These are phyloP conservation scores for Selenia dentaria DNA, from an alignment of 2,888 invertebrate species.

Conservation along the genomic window DNA sequence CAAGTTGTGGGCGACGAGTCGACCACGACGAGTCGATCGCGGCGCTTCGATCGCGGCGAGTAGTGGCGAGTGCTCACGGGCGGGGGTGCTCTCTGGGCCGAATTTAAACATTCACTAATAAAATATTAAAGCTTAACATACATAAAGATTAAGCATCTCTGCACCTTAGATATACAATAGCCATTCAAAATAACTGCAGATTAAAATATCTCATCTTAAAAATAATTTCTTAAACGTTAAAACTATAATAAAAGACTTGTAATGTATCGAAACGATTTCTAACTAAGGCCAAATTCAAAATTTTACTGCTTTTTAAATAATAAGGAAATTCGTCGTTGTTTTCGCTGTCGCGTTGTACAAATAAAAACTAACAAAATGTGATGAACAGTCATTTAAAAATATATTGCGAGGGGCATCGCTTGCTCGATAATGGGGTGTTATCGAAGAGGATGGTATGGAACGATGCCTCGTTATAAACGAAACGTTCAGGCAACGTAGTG, in stretches of 20 bases:
- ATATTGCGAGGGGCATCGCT: conserved; percentile 59
- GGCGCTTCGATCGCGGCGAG: neutral
- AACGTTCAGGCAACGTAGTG: conserved; percentile 71
- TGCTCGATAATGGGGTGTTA: conserved; percentile 40
- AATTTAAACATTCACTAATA: conserved; percentile 84
- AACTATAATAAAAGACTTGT: conserved; percentile 77
- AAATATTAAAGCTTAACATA: conserved; percentile 85
- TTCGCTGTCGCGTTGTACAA: conserved; percentile 67
- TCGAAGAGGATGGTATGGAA: conserved; percentile 43
- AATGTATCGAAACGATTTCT: conserved; percentile 64
- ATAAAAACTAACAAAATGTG: conserved; percentile 54
- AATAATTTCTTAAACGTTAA: conserved; percentile 80
- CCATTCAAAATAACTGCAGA: conserved; percentile 84
- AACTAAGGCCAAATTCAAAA: conserved; percentile 74
- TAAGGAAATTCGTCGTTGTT: conserved; percentile 68
- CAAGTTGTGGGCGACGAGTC: neutral
- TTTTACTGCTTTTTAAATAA: conserved; percentile 53
- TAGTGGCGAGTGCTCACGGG: conserved; percentile 30
- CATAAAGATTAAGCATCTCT: conserved; percentile 85
- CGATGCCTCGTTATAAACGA: conserved; percentile 63
- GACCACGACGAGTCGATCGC: too few species aligned
- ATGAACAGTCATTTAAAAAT: conserved; percentile 60
- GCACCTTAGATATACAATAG: conserved; percentile 84
- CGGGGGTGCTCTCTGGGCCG: conserved; percentile 64
- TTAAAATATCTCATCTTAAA: conserved; percentile 84